Evolutionary conservation across 2,113 vertebrate genomes (phyloP), one percentile per base, ranked within the genome.

Genomic region (Anoplopoma fimbria): DNA sequence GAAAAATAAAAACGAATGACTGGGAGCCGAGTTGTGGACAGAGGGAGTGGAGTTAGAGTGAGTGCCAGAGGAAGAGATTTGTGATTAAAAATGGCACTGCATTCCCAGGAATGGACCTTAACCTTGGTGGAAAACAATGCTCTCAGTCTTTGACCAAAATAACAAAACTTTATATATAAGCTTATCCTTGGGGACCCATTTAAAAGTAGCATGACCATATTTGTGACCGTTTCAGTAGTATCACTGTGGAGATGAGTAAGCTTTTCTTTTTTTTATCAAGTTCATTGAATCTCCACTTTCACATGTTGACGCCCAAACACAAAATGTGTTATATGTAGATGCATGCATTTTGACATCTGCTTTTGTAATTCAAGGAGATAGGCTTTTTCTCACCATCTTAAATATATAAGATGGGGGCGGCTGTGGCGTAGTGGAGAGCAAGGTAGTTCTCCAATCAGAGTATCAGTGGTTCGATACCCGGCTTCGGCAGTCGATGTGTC

Each of bases 41-140:
- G 27, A 47, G 25, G 29, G 40, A 51, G 25, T 12, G 33, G 29
- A 33, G 25, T 73, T 45, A 40, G 69, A 27, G 69, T n/a, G 31
- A 67, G 25, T 64, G 58, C 67, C 68, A 73, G 49, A n/a, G 6
- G 6, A 42, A 38, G 60, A 63, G 19, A 81, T 51, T 29, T 58
- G 47, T 71, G 63, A 83, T 69, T 75, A 25, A 49, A 79, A 69
- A 61, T 36, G 60, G 51, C 34, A 65, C 64, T 38, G 60, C 36
- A 27, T 69, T 77, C 49, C 40, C 36, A 81, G 57, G 62, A 79
- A 60, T 9, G 38, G 21, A 70, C 23, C n/a, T 53, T 40, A 58
- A 69, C 63, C n/a, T 27, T 25, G 10, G 12, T 12, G 15, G 27
- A 55, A 40, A 40, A 12, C 14, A n/a, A n/a, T n/a, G n/a, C n/a